These are phyloP conservation scores for Saguinus imperator DNA, from an alignment of 2,113 vertebrate genomes.

Conservation along the genomic window DNA sequence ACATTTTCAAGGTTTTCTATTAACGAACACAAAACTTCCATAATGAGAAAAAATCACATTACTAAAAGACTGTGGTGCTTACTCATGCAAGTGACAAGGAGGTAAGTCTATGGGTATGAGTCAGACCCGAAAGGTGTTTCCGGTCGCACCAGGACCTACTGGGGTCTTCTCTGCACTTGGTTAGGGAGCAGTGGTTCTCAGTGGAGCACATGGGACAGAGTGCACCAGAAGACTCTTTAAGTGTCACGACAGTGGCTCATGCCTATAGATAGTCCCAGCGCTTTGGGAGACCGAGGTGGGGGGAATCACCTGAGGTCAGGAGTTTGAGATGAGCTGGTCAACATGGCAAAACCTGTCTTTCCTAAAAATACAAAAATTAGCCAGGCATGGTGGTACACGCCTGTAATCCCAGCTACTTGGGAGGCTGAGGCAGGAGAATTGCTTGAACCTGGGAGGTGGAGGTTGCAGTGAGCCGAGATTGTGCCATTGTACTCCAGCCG, in stretches of 20 bases:
- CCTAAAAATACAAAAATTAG: too few species aligned
- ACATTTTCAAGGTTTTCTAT: slow-evolving; percentile 25
- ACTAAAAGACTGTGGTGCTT: not conserved
- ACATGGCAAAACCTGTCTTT: not conserved
- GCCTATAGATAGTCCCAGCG: not conserved
- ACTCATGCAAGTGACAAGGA: not conserved
- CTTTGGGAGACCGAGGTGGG: not conserved
- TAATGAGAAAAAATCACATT: not conserved
- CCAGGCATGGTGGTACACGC: too few species aligned
- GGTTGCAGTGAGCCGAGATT: not conserved
- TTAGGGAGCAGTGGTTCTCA: not conserved
- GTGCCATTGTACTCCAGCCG: not conserved
- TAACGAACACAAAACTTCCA: not conserved
- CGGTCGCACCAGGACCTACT: not conserved
- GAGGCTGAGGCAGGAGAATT: not conserved
- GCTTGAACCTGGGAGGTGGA: not conserved
- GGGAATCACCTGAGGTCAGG: not conserved
- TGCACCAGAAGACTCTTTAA: not conserved
- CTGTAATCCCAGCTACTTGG: too few species aligned
- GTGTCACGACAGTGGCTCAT: not conserved
- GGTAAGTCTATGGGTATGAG: not conserved
- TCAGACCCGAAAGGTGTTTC: not conserved
- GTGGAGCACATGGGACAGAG: not conserved
- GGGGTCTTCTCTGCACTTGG: not conserved
- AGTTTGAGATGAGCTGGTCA: not conserved